phyloP scores from a whole-genome alignment of 1,140 invertebrate species.

The Drosophila lini region DNA sequence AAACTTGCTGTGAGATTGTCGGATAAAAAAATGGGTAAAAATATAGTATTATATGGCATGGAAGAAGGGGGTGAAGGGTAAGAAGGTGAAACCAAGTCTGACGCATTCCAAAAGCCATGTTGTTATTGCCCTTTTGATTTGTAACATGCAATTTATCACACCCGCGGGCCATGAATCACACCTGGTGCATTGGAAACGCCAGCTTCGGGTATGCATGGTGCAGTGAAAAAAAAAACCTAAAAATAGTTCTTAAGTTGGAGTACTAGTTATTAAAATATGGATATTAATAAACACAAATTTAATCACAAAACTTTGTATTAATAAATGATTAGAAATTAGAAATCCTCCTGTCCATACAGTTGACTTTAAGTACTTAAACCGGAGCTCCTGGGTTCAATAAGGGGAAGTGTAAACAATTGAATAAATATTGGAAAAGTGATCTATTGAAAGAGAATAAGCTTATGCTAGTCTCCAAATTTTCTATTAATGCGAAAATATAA shows the following conservation, averaged over 20 bases:
- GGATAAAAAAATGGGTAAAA: background rate
- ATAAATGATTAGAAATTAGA: no score
- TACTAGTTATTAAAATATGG: background rate
- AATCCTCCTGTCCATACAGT: no score
- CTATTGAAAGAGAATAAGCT: background rate
- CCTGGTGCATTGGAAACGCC: constrained; percentile 37
- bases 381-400: background rate
- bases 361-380: no score
- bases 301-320: background rate
- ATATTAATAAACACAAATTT: background rate
- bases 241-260: no score
- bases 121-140: constrained; percentile 27
- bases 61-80: background rate
- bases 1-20: constrained; percentile 30
- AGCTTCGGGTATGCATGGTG: constrained; percentile 3
- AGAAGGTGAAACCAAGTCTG: constrained; percentile 11
- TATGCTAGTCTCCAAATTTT: background rate
- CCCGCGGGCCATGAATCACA: constrained; percentile 56
- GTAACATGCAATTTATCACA: constrained; percentile 61
- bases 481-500: background rate
- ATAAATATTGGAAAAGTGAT: background rate
- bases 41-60: background rate
- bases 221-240: background rate
- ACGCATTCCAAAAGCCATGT: constrained; percentile 24
- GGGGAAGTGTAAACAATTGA: no score